These are phyloP conservation scores for Colletes latitarsis DNA, from an alignment of 1,140 invertebrate genomes.

Conservation along the genomic window DNA sequence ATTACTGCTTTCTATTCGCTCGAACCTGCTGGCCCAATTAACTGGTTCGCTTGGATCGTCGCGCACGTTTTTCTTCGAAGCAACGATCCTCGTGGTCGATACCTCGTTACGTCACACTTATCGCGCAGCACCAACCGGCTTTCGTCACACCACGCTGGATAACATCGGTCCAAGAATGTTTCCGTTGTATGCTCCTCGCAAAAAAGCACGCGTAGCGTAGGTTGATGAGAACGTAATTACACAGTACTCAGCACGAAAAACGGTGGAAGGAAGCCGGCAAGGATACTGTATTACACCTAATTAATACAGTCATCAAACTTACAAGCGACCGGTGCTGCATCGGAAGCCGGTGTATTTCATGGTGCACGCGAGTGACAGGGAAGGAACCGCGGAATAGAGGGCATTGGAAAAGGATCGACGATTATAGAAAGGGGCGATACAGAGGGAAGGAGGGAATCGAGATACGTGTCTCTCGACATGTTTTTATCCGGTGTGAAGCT, in stretches of 20 bases:
- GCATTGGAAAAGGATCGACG: background rate
- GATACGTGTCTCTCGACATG: conserved; percentile 64
- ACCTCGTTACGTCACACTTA: conserved; percentile 17
- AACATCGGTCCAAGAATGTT: conserved; percentile 21
- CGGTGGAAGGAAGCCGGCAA: conserved; percentile 12
- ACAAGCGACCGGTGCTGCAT: background rate
- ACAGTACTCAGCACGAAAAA: background rate
- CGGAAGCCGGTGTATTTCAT: conserved; percentile 29
- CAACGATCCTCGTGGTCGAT: conserved; percentile 10
- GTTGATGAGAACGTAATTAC: conserved; percentile 19
- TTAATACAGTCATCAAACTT: conserved; percentile 56
- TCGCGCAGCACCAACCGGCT: background rate
- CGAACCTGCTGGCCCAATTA: conserved; percentile 13
- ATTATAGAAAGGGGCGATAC: background rate
- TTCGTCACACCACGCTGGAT: conserved; percentile 19
- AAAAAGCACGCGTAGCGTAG: background rate
- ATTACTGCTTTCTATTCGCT: background rate
- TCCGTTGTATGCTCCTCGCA: background rate
- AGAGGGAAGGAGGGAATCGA: conserved; percentile 51
- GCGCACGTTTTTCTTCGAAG: background rate
- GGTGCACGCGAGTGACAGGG: background rate
- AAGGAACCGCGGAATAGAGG: conserved; percentile 19
- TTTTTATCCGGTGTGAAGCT: conserved; percentile 69
- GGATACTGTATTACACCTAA: conserved; percentile 29
- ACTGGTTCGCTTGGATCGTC: background rate